phyloP scores from a whole-genome alignment of 2,888 invertebrate genomes.

The Cerceris rybyensis region DNA sequence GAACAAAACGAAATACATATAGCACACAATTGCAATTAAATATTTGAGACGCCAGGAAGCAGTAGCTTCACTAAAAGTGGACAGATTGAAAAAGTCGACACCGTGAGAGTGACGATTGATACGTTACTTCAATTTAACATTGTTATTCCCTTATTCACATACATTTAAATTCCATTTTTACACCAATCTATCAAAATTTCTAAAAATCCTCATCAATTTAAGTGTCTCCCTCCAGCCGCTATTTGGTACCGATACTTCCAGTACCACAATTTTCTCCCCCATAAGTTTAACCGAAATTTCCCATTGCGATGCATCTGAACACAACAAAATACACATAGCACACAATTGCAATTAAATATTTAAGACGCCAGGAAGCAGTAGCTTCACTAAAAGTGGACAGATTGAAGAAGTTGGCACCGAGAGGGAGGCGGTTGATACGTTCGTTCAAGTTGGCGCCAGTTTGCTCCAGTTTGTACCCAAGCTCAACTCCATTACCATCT shows the following conservation, averaged over 20 bases:
- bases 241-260: too few relatives aligned
- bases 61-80: background rate
- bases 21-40: background rate
- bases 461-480: slow-evolving; percentile 75
- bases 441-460: slow-evolving; percentile 63
- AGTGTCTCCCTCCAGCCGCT: too few relatives aligned
- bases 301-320: too few relatives aligned
- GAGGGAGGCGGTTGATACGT: slow-evolving; percentile 52
- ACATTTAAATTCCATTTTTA: slow-evolving; percentile 73
- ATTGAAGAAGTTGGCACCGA: slow-evolving; percentile 3
- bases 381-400: background rate
- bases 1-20: background rate
- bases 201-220: slow-evolving; percentile 61
- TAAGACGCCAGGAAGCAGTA: slow-evolving; percentile 4
- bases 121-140: slow-evolving; percentile 56
- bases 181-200: slow-evolving; percentile 71
- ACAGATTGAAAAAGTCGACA: slow-evolving; percentile 4
- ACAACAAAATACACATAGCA: background rate
- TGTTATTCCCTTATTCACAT: slow-evolving; percentile 76
- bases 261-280: too few relatives aligned
- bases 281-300: too few relatives aligned
- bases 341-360: background rate
- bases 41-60: slow-evolving; percentile 5
- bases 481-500: slow-evolving; percentile 75
- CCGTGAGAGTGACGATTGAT: slow-evolving; percentile 41